These are phyloP conservation scores for Leucoraja ocellata DNA, from an alignment of 2,797 vertebrate species.

Conservation along the genomic window DNA sequence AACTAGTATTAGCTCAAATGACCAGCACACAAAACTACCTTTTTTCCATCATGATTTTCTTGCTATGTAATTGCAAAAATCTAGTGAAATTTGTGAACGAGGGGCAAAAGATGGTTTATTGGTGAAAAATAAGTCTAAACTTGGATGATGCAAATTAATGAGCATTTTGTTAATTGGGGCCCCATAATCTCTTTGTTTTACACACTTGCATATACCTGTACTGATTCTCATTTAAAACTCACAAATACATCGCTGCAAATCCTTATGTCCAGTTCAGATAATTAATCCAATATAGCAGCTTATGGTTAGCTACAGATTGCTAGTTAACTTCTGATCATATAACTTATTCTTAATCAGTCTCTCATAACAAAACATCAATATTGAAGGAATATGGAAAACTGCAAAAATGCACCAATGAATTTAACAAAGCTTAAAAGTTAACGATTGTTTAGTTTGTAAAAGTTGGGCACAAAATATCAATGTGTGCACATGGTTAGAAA, in stretches of 20 bases:
- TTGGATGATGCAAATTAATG: neutral
- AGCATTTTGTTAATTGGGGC: neutral
- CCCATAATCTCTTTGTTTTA: neutral
- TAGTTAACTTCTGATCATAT: neutral
- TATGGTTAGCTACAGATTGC: neutral
- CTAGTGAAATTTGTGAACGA: neutral
- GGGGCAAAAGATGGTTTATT: neutral
- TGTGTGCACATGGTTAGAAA: neutral
- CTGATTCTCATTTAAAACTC: neutral
- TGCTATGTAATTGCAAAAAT: neutral
- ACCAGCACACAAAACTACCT: neutral
- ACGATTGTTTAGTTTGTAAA: neutral
- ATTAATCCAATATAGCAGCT: no score
- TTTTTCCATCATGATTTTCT: slow-evolving; percentile 22
- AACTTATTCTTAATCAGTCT: neutral
- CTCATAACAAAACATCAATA: neutral
- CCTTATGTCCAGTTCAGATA: neutral
- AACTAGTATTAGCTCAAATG: slow-evolving; percentile 28
- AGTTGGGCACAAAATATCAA: neutral
- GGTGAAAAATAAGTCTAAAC: neutral
- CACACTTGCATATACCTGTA: neutral
- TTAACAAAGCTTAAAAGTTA: neutral
- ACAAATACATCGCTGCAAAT: neutral
- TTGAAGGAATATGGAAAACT: neutral
- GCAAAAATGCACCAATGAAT: neutral